phyloP scores from a whole-genome alignment of 1,140 invertebrate genomes.

The Heterodera schachtii region DNA sequence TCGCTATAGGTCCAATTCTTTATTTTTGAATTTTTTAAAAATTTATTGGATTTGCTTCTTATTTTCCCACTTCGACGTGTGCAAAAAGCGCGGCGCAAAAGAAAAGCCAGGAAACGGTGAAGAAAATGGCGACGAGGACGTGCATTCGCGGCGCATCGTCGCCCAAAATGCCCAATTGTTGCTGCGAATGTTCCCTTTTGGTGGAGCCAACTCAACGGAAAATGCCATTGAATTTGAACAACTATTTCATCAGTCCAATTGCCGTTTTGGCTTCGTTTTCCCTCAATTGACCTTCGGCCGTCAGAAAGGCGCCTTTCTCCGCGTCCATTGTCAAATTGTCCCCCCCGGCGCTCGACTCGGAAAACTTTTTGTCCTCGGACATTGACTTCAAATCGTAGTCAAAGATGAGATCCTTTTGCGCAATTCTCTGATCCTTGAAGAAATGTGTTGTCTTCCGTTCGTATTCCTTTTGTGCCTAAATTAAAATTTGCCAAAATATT shows the following conservation, averaged over 20 bases:
- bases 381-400: conserved; percentile 10
- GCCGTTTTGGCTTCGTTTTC: not conserved
- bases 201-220: not conserved
- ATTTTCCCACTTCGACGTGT: conserved; percentile 52
- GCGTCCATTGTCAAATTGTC: not conserved
- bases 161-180: conserved; percentile 2
- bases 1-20: conserved; percentile 61
- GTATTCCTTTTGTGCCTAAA: conserved; percentile 21
- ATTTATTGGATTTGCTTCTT: not conserved
- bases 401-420: conserved; percentile 12
- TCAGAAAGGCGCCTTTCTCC: conserved; percentile 9
- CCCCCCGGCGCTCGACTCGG: not conserved
- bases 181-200: not conserved
- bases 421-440: conserved; percentile 28
- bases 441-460: conserved; percentile 28
- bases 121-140: conserved; percentile 48
- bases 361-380: not conserved
- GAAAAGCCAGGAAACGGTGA: conserved; percentile 63
- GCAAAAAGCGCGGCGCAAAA: conserved; percentile 61
- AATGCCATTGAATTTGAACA: too few species aligned
- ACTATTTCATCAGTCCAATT: not conserved
- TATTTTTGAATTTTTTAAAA: conserved; percentile 24
- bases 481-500: not conserved
- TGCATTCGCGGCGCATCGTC: conserved; percentile 41
- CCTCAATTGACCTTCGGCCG: not conserved